Conservation (phyloP, 2,113 vertebrate genomes). For the Psephotus haematonotus region DNA sequence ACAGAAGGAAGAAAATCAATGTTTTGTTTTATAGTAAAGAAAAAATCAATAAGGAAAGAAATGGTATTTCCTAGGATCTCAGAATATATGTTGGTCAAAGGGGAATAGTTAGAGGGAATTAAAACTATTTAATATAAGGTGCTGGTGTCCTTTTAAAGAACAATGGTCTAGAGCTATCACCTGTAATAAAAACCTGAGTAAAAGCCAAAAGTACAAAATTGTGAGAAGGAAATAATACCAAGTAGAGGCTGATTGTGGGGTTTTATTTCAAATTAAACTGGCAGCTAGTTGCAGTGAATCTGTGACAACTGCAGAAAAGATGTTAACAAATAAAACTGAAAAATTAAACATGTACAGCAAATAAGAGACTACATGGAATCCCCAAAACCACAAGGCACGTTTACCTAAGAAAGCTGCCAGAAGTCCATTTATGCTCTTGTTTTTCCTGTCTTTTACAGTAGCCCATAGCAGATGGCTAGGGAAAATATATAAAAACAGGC, state of each 20-base stretch:
- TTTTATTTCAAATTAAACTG: neutral
- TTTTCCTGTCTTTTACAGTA: neutral
- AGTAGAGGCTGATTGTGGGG: neutral
- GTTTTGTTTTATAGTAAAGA: constrained; percentile 54
- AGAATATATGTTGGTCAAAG: neutral
- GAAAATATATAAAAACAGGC: neutral
- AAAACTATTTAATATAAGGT: constrained; percentile 49
- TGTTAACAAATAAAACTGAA: neutral
- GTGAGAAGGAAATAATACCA: neutral
- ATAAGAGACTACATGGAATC: neutral
- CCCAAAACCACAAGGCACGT: neutral
- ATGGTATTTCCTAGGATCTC: constrained; percentile 43
- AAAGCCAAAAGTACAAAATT: neutral
- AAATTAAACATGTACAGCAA: neutral
- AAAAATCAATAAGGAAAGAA: constrained; percentile 62
- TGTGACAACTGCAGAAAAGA: neutral
- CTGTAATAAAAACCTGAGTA: neutral
- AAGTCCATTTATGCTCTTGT: neutral
- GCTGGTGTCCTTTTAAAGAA: neutral
- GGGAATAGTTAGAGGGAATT: constrained; percentile 49
- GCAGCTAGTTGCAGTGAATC: neutral
- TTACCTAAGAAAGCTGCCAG: neutral
- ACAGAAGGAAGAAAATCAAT: constrained; percentile 62
- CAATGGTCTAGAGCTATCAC: neutral
- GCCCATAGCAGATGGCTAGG: neutral